These are phyloP conservation scores for Grantiella picta DNA, from an alignment of 2,113 vertebrate genomes.

Conservation along the genomic window DNA sequence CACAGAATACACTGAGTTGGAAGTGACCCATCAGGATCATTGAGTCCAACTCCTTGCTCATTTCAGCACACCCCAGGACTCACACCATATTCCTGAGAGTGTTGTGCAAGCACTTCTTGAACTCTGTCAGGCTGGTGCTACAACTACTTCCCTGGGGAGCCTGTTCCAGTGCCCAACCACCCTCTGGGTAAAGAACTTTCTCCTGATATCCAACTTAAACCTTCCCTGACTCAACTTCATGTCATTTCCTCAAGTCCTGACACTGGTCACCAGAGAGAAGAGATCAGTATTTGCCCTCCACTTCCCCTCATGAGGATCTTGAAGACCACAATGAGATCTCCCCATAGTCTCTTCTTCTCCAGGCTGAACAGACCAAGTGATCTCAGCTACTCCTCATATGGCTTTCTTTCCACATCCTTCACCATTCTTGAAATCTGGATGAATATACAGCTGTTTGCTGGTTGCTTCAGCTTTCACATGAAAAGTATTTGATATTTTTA, in stretches of 20 bases:
- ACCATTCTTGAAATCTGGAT: background rate
- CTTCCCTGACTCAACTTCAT: background rate
- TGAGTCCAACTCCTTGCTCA: background rate
- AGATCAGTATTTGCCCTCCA: background rate
- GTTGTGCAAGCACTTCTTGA: background rate
- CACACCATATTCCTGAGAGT: background rate
- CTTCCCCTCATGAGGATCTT: fast-evolving
- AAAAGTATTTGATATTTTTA: background rate
- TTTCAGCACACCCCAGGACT: background rate
- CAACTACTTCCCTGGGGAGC: background rate
- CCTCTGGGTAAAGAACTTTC: background rate
- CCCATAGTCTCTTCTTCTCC: background rate
- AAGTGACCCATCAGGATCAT: background rate
- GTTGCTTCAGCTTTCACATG: background rate
- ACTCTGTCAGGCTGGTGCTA: background rate
- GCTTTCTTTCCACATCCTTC: fast-evolving
- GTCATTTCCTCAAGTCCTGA: background rate
- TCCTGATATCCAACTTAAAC: background rate
- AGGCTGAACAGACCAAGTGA: background rate
- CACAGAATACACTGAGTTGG: background rate
- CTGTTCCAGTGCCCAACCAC: background rate
- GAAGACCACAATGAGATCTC: background rate
- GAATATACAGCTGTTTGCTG: background rate
- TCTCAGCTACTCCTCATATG: fast-evolving
- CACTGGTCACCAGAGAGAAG: background rate